Conservation (phyloP, 1,140 invertebrate species). For the Metaphire vulgaris region DNA sequence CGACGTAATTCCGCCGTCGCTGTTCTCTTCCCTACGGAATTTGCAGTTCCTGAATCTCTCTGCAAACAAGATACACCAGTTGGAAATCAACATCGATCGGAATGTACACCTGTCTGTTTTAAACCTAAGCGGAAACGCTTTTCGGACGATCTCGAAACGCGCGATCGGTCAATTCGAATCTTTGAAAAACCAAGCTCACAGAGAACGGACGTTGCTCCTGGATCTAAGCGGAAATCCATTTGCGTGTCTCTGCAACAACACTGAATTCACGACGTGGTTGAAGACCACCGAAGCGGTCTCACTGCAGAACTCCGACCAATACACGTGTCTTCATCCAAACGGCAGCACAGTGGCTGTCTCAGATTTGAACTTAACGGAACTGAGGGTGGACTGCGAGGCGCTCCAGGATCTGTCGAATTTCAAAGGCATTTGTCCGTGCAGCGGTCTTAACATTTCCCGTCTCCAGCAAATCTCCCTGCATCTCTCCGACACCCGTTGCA, state of each 20-base stretch:
- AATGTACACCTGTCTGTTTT: background rate
- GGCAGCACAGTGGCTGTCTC: background rate
- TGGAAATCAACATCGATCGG: background rate
- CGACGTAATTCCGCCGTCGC: background rate
- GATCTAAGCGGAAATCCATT: background rate
- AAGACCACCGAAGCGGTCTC: background rate
- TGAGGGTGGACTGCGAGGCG: background rate
- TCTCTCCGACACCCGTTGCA: background rate
- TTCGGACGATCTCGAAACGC: background rate
- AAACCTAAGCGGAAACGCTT: background rate
- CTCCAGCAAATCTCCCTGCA: background rate
- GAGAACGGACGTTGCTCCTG: background rate
- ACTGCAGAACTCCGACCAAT: background rate
- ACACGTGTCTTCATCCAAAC: background rate
- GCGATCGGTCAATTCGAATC: background rate
- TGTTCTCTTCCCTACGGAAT: background rate
- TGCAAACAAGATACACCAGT: background rate
- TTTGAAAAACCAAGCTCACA: background rate
- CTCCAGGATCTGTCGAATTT: background rate
- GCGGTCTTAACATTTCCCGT: background rate
- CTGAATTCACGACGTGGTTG: background rate
- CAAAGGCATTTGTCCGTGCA: background rate
- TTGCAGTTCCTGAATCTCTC: background rate
- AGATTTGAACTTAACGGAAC: background rate
- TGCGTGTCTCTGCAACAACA: background rate